Conservation (phyloP, 2,113 vertebrate species). For the Larimichthys polyactis region DNA sequence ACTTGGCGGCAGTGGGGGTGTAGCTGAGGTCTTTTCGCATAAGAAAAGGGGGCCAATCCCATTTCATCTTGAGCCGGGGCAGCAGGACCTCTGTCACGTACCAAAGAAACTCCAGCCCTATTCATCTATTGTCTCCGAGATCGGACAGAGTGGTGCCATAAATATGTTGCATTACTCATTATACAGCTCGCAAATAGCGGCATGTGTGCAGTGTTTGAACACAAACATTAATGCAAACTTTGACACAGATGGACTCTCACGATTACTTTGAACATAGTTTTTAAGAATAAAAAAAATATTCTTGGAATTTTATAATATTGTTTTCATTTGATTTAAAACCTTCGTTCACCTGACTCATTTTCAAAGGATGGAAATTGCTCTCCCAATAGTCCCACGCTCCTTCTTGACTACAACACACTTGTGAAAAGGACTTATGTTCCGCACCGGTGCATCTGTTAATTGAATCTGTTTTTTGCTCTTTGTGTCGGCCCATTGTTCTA, state of each 20-base stretch:
- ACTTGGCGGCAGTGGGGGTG: constrained; percentile 73
- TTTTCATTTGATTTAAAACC: neutral
- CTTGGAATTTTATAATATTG: neutral
- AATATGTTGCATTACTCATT: constrained; percentile 71
- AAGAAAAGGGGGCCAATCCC: constrained; percentile 82
- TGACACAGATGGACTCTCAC: neutral
- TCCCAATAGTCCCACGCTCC: constrained; percentile 29
- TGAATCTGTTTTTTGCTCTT: constrained; percentile 73
- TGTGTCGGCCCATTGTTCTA: constrained; percentile 78
- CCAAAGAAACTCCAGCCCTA: constrained; percentile 74
- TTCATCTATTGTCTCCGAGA: constrained; percentile 80
- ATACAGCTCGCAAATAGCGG: constrained; percentile 44
- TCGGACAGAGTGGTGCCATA: constrained; percentile 76
- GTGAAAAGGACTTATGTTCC: constrained; percentile 71
- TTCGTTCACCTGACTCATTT: constrained; percentile 6
- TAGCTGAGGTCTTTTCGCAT: constrained; percentile 71
- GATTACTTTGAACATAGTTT: neutral
- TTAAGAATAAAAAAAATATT: neutral
- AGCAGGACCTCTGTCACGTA: constrained; percentile 81
- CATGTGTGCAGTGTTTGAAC: constrained; percentile 58
- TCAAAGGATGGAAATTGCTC: constrained; percentile 22
- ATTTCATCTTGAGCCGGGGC: constrained; percentile 81
- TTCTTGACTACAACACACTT: constrained; percentile 20
- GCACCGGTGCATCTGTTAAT: constrained; percentile 76
- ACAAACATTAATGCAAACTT: constrained; percentile 35